A percentile compares a stretch with the other conserved stretches of the same genome.
phyloP scores from a whole-genome alignment of 2,797 vertebrate species.

The Falco biarmicus region DNA sequence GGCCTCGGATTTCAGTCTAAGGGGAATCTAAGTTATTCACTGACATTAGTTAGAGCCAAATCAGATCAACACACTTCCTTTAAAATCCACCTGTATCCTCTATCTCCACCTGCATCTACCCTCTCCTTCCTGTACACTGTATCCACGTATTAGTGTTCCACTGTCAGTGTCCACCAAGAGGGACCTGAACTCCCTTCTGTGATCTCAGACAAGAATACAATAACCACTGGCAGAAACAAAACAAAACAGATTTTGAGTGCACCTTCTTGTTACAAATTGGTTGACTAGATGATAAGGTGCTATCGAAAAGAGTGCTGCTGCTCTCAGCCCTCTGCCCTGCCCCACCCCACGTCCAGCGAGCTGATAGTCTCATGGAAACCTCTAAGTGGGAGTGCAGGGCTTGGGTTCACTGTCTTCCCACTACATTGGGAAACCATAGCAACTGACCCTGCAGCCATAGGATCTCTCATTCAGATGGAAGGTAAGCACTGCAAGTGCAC shows the following conservation, averaged over 20 bases:
- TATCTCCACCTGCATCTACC: background rate
- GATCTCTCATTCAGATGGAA: background rate
- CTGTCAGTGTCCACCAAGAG: background rate
- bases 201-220: background rate
- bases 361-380: background rate
- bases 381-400: fast-evolving
- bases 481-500: fast-evolving
- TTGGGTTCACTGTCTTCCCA: background rate
- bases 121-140: background rate
- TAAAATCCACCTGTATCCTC: background rate
- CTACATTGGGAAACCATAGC: background rate
- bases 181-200: background rate
- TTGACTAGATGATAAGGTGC: background rate
- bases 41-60: background rate
- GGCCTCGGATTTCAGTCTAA: background rate
- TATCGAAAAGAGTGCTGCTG: background rate
- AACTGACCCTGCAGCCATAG: background rate
- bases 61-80: background rate
- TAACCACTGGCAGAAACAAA: background rate
- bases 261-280: background rate
- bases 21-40: background rate
- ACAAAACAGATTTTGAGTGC: background rate
- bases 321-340: background rate
- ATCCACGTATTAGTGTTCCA: background rate
- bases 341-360: background rate